Evolutionary conservation across 2,113 vertebrate genomes (phyloP).

Genomic region (Lontra canadensis): DNA sequence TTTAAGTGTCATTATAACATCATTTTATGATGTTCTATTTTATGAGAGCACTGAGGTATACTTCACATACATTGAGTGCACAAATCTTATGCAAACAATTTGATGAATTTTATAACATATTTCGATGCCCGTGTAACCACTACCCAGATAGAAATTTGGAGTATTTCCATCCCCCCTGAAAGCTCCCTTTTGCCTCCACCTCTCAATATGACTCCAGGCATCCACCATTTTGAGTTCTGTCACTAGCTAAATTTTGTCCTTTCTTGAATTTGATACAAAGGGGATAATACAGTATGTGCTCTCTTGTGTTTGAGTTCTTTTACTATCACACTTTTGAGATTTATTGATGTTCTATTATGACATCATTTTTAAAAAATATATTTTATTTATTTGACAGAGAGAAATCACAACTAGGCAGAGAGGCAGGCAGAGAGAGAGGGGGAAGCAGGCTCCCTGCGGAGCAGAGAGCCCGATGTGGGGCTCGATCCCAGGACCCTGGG

Average conservation of each 20-base stretch:
- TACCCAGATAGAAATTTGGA: neutral
- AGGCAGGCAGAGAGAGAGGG: too few species aligned
- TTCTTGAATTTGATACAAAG: constrained; percentile 30
- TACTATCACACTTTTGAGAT: neutral
- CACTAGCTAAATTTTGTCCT: neutral
- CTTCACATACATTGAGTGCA: neutral
- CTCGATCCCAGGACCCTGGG: too few species aligned
- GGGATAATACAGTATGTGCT: neutral
- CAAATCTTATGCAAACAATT: neutral
- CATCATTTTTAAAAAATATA: neutral
- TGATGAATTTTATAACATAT: neutral
- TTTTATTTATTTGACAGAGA: neutral
- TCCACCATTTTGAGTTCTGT: neutral
- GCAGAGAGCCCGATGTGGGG: too few species aligned
- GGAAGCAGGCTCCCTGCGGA: too few species aligned
- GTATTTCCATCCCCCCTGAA: neutral
- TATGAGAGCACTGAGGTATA: neutral
- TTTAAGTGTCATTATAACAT: constrained; percentile 9
- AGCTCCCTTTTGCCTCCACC: neutral
- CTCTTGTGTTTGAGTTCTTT: neutral
- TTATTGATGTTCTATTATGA: neutral
- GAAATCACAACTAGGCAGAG: too few species aligned
- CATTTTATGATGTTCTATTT: neutral
- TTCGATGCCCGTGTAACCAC: neutral
- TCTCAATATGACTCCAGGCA: neutral